Conservation (phyloP, 2,888 invertebrate species). For the Tachina fera region DNA sequence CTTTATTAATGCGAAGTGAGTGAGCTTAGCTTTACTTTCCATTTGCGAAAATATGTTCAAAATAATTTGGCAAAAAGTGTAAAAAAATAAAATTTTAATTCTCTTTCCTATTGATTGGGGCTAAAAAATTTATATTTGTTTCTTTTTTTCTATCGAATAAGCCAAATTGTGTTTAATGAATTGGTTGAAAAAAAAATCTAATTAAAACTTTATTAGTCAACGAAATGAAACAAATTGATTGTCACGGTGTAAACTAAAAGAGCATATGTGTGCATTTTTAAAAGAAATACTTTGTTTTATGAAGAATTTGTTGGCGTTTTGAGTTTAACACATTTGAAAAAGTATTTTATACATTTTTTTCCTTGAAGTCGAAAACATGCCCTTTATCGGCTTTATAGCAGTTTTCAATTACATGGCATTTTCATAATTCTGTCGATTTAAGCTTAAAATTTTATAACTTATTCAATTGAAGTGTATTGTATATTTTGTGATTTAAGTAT, state of each 20-base stretch:
- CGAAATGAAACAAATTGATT: constrained; percentile 39
- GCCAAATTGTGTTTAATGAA: not conserved
- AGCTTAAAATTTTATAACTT: not conserved
- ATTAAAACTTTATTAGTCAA: constrained; percentile 40
- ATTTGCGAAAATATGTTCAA: constrained; percentile 40
- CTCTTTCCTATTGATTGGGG: not conserved
- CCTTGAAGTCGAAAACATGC: not conserved
- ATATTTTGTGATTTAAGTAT: too few relatives aligned
- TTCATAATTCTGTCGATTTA: not conserved
- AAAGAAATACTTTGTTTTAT: constrained; percentile 3
- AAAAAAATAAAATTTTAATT: not conserved
- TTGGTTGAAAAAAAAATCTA: constrained; percentile 48
- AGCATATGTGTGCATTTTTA: not conserved
- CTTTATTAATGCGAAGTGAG: constrained; percentile 12
- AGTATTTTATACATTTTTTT: not conserved
- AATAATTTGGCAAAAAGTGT: constrained; percentile 36
- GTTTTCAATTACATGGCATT: not conserved
- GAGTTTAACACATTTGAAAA: constrained; percentile 16
- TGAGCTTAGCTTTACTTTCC: constrained; percentile 45
- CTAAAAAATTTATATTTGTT: constrained; percentile 3
- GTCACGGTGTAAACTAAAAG: not conserved
- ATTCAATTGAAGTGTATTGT: too few relatives aligned
- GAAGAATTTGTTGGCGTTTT: constrained; percentile 25
- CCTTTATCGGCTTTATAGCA: not conserved
- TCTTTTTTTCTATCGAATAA: too few relatives aligned